Base-by-base conservation (phyloP, 2,888 invertebrate species). In the Drosophila leonis region DNA sequence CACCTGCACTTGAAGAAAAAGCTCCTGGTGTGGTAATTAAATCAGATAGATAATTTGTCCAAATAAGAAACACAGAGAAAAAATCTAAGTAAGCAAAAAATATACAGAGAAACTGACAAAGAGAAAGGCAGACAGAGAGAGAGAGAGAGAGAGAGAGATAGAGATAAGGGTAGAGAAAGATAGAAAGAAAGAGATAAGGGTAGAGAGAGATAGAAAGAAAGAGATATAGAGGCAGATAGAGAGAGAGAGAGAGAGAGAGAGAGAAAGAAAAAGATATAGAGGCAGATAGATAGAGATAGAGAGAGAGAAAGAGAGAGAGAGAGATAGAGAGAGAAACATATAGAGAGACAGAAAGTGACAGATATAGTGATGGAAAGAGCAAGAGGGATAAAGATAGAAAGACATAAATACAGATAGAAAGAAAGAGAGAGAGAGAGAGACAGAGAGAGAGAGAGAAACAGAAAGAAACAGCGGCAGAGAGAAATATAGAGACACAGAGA, bases 1-100 rank as follows among this genome's bases (percentile, higher is more conserved):
- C 24, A 46, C 20, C 27, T 57, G 35, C 57, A 59, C 57, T 46
- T 8, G 1, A 18, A 35, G 35, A 57, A 57, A 57, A 35, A 18
- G 5, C 2, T 24, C 1, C 10, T n/a, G 52, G 27, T 13, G 29
- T 12, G 18, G 31, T 18, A 33, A 31, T 31, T 33, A 18, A 49
- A 49, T 8, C n/a, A 13, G n/a, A 31, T 31, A 12, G 18, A 49
- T 31, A 10, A 0, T 10, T 29, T 20, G 12, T 6, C 7, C 7
- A 44, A 24, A 24, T 24, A 20, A 27, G 13, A 9, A 9, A 27
- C 18, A 41, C 10, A 20, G 42, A 42, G 42, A 42, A 6, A 6
- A 42, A 20, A 42, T 5, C 4, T 8, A n/a, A 7, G 39, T 41
- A 41, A 20, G 12, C 5, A 20, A 8, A 18, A 18, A 9, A 41